Evolutionary conservation across 2,888 invertebrate genomes (phyloP), one percentile per base, ranked within the genome.

Genomic region (Sceliomorpha sp.): DNA sequence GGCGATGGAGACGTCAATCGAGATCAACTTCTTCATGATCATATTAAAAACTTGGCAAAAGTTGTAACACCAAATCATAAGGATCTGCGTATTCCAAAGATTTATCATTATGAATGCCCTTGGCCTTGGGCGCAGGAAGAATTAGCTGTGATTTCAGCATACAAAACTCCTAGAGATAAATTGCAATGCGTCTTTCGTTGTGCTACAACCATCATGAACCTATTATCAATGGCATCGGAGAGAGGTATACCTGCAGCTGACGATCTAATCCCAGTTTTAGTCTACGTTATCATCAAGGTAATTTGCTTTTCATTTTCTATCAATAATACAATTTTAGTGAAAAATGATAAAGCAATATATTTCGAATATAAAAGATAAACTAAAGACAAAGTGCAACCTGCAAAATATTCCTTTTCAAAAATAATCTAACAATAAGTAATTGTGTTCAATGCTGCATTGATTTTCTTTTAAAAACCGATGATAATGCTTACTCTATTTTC

Each of bases 51-150:
- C 80, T 90, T 98, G 82, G 91, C 94, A 15, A 90, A 90, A 59
- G 89, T 93, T 1, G 92, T 97, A 31, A 93, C 94, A 10, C 96
- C 96, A 2, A 91, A 92, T 63, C 96, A 97, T 88, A 93, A 93
- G 79, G 94, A 96, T 85, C 89, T 96, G 59, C 90, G 93, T 82
- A 95, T 97, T 77, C 95, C 95, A 26, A 94, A 94, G 89, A 91
- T 94, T 76, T 94, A 94, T 84, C 93, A 95, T 83, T 94, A 95
- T 83, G 98, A 98, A 83, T 97, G 96, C 82, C 98, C 98, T 9
- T 99, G 96, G 98, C 94, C 96, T 24, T 96, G 97, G 81, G 98
- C 98, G 32, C 98, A 98, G 89, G 92, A 94, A 45, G 96, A 96
- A 82, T 92, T 99, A 53, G 91, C 93, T 29, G 94, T 96, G 74